These are phyloP conservation scores for Celastrina argiolus DNA, from an alignment of 2,888 invertebrate genomes.

Conservation along the genomic window DNA sequence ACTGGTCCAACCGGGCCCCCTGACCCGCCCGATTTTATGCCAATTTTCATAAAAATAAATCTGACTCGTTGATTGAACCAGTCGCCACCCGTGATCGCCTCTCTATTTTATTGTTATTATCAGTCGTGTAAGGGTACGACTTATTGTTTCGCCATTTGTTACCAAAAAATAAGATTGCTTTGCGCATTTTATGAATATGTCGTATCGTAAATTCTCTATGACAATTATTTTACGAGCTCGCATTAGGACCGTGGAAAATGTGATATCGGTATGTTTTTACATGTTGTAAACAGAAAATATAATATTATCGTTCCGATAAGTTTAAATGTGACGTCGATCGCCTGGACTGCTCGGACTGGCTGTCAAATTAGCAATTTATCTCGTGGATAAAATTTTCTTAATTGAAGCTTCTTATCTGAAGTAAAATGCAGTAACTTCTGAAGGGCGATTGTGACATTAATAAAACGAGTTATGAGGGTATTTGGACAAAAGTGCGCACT, in stretches of 20 bases:
- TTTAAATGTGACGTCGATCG: background rate
- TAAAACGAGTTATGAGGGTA: conserved; percentile 45
- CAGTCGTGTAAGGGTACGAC: conserved; percentile 72
- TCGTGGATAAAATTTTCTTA: background rate
- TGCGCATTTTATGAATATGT: conserved; percentile 11
- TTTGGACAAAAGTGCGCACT: conserved; percentile 69
- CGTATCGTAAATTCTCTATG: conserved; percentile 11
- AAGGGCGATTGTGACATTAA: conserved; percentile 42
- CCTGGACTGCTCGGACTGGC: background rate
- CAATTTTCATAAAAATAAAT: conserved; percentile 79
- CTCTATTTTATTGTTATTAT: conserved; percentile 78
- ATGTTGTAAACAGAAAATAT: background rate
- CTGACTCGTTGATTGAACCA: conserved; percentile 76
- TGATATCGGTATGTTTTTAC: background rate
- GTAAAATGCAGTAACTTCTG: conserved; percentile 23
- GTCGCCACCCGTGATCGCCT: conserved; percentile 70
- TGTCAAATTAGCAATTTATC: conserved; percentile 8
- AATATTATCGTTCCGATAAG: background rate
- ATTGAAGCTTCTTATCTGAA: conserved; percentile 6
- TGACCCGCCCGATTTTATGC: conserved; percentile 76
- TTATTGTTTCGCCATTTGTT: conserved; percentile 75
- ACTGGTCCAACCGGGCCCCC: conserved; percentile 63
- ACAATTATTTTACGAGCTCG: conserved; percentile 3
- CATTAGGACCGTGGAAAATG: background rate
- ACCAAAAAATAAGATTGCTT: conserved; percentile 40